Conservation (phyloP, 2,113 vertebrate genomes). For the Ictidomys tridecemlineatus region DNA sequence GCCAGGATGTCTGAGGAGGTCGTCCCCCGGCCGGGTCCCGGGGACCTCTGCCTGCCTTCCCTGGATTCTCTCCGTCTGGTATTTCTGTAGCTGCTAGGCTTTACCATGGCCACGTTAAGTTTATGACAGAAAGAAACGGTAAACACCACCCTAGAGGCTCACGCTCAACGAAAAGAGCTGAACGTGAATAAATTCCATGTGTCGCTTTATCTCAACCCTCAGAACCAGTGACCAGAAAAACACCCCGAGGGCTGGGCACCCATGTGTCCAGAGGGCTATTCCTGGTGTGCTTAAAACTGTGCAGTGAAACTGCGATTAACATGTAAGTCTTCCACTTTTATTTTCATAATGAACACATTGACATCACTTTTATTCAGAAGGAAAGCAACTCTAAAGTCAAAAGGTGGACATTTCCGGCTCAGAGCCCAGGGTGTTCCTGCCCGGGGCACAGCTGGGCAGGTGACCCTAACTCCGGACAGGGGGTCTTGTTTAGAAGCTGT, state of each 20-base stretch:
- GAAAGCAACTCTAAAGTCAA: background rate
- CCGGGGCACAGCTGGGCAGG: background rate
- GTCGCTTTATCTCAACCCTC: rapidly evolving
- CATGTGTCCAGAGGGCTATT: rapidly evolving
- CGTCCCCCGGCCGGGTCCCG: rapidly evolving
- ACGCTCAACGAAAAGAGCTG: background rate
- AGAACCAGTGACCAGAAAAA: rapidly evolving
- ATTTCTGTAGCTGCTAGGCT: background rate
- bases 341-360: background rate
- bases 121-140: background rate
- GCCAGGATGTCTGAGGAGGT: background rate
- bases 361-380: background rate
- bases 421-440: background rate
- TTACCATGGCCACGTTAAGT: background rate
- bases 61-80: background rate
- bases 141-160: background rate
- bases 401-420: background rate
- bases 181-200: background rate
- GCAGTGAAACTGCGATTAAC: background rate
- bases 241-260: rapidly evolving
- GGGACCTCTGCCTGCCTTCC: background rate
- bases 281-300: no score
- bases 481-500: background rate
- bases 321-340: background rate
- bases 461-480: background rate